These are phyloP conservation scores for Pteronura brasiliensis DNA, from an alignment of 2,113 vertebrate genomes.

Conservation along the genomic window DNA sequence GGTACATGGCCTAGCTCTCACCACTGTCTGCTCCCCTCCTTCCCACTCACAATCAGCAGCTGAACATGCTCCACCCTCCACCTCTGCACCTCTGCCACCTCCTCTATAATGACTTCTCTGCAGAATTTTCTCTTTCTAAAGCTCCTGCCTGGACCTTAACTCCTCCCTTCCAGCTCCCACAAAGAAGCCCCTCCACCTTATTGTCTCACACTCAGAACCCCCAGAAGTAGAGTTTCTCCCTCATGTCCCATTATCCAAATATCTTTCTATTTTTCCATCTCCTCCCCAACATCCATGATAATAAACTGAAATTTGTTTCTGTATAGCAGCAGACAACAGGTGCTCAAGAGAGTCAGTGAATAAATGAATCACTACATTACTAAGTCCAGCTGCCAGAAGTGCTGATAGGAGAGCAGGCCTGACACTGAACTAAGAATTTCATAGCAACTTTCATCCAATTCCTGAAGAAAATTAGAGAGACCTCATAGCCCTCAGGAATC, in stretches of 20 bases:
- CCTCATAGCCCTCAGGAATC: not conserved
- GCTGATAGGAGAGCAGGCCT: not conserved
- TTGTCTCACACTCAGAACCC: not conserved
- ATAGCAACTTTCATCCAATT: constrained; percentile 34
- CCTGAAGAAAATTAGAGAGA: constrained; percentile 5
- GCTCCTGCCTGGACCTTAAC: not conserved
- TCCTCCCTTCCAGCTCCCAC: not conserved
- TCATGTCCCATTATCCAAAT: not conserved
- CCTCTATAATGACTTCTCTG: not conserved
- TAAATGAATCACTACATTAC: constrained; percentile 28
- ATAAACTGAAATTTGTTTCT: constrained; percentile 48
- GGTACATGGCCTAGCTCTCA: not conserved
- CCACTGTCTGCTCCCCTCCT: not conserved
- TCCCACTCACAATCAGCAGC: not conserved
- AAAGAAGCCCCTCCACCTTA: not conserved
- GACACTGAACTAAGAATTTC: constrained; percentile 33
- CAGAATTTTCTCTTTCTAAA: not conserved
- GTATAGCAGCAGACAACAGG: not conserved
- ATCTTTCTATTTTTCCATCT: not conserved
- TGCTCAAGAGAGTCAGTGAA: not conserved
- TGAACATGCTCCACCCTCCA: not conserved
- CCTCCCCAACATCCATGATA: not conserved
- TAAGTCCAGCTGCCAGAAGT: not conserved
- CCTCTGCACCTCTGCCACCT: not conserved
- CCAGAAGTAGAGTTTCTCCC: not conserved